phyloP scores from a whole-genome alignment of 2,797 vertebrate species.

The Mionectes olivaceus region DNA sequence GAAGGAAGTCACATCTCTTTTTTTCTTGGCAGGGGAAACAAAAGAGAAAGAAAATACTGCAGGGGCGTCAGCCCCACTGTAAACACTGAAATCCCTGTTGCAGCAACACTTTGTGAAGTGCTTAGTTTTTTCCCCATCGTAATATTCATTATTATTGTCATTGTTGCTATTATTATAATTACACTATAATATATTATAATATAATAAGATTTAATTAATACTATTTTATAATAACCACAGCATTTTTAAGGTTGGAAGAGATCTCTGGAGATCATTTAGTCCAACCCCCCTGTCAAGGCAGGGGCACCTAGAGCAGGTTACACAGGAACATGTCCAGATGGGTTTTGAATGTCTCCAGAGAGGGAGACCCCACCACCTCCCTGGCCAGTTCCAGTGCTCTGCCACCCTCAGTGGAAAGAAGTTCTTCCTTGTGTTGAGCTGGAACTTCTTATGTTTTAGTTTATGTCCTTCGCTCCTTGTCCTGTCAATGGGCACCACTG shows the following conservation, averaged over 20 bases:
- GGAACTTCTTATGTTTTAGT: background rate
- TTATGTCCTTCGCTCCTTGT: background rate
- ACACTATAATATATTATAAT: too few relatives aligned
- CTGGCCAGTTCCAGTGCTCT: background rate
- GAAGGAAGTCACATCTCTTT: rapidly evolving
- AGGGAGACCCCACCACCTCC: background rate
- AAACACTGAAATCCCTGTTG: rapidly evolving
- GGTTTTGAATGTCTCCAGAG: background rate
- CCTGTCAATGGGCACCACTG: background rate
- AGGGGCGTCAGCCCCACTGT: too few relatives aligned
- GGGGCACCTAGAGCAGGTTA: background rate
- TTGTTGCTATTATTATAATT: background rate
- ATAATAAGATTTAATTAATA: background rate
- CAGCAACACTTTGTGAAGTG: rapidly evolving
- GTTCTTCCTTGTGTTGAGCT: background rate
- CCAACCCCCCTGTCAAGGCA: background rate
- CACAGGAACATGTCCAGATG: background rate
- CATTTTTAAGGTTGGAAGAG: background rate
- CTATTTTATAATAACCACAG: background rate
- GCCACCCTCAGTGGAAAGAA: background rate
- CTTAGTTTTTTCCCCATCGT: background rate
- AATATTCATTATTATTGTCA: background rate
- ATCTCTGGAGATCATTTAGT: background rate
- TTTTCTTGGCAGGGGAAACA: too few relatives aligned
- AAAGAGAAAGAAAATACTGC: background rate